A percentile compares a stretch with the other conserved stretches of the same genome.
These are phyloP conservation scores for Biston betularia DNA, from an alignment of 2,888 invertebrate genomes.

Conservation along the genomic window DNA sequence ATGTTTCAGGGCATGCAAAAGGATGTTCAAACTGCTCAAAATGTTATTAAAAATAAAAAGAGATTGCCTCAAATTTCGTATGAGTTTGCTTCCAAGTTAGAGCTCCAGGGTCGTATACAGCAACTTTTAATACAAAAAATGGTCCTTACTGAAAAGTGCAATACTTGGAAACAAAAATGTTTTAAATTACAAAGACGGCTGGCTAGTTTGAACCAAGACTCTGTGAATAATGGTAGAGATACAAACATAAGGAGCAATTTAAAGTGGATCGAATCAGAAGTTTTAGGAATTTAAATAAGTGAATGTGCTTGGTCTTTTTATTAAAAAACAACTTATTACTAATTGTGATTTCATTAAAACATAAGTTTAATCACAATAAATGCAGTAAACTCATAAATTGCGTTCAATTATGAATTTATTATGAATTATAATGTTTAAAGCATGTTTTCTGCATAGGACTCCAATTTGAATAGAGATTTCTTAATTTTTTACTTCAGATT, in stretches of 20 bases:
- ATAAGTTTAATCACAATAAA: too few species aligned
- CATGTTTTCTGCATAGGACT: too few species aligned
- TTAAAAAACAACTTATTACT: neutral
- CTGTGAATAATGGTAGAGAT: neutral
- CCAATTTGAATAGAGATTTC: too few species aligned
- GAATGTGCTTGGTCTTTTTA: neutral
- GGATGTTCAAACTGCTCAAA: neutral
- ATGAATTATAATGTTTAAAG: too few species aligned
- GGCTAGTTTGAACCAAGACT: constrained; percentile 22
- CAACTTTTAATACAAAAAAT: constrained; percentile 43
- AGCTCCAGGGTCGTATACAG: constrained; percentile 40
- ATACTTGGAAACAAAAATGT: constrained; percentile 35
- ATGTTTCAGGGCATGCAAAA: constrained; percentile 30
- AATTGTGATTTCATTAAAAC: too few species aligned
- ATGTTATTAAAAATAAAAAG: constrained; percentile 24
- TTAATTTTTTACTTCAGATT: too few species aligned
- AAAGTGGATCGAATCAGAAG: constrained; percentile 32
- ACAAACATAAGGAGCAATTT: constrained; percentile 4
- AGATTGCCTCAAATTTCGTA: constrained; percentile 14
- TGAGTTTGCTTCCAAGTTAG: constrained; percentile 30
- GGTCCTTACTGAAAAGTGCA: constrained; percentile 37
- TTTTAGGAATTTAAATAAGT: constrained; percentile 26
- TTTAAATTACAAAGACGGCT: constrained; percentile 31
- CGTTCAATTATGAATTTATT: too few species aligned
- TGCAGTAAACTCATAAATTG: too few species aligned